A percentile compares a stretch with the other conserved stretches of the same genome.
Conservation (phyloP, 2,113 vertebrate genomes). For the Daubentonia madagascariensis region DNA sequence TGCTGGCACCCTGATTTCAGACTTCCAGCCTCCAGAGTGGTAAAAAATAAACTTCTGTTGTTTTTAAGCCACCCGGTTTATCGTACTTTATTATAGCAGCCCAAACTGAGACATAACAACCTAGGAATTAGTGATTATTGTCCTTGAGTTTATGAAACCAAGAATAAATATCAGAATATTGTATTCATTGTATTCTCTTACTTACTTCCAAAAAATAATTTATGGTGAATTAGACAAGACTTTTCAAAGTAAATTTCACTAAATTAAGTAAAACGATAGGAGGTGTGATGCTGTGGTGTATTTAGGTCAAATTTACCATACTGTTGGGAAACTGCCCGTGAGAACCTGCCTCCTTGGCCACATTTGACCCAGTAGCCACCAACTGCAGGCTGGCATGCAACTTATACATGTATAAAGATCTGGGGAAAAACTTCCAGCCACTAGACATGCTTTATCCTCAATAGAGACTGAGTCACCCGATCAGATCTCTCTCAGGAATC, state of each 20-base stretch:
- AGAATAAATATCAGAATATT: neutral
- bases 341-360: neutral
- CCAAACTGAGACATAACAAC: neutral
- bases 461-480: neutral
- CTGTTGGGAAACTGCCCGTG: neutral
- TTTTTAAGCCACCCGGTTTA: neutral
- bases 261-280: neutral
- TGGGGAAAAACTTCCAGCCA: neutral
- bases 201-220: neutral
- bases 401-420: neutral
- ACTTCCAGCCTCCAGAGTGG: neutral
- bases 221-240: neutral
- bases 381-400: neutral
- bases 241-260: neutral
- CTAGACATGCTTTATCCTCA: neutral
- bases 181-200: neutral
- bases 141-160: neutral
- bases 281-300: neutral
- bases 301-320: neutral
- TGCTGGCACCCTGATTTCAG: neutral
- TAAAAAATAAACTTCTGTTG: neutral
- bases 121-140: neutral
- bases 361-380: neutral
- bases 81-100: neutral
- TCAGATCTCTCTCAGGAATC: neutral